These are phyloP conservation scores for Globicephala melas DNA, from an alignment of 2,113 vertebrate species.

Conservation along the genomic window DNA sequence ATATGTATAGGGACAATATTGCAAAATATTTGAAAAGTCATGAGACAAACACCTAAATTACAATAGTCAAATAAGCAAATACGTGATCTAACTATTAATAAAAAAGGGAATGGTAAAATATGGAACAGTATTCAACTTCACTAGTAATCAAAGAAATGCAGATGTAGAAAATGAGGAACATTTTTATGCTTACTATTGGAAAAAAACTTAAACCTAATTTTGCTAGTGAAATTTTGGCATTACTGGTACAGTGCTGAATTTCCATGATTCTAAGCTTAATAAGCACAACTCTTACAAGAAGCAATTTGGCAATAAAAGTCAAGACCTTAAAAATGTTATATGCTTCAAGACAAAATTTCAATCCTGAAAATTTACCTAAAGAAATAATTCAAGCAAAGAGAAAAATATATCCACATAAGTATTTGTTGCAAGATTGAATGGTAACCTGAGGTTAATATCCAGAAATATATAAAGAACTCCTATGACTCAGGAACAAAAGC, in stretches of 20 bases:
- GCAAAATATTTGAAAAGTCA: neutral
- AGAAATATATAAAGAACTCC: neutral
- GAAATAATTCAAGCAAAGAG: neutral
- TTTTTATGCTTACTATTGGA: neutral
- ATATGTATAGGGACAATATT: neutral
- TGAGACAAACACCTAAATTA: neutral
- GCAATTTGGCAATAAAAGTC: neutral
- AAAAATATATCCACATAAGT: neutral
- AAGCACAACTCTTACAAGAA: neutral
- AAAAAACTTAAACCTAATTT: slow-evolving; percentile 20
- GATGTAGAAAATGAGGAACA: neutral
- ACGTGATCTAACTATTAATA: neutral
- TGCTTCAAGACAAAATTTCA: neutral
- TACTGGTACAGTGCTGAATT: neutral
- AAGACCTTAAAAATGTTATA: slow-evolving; percentile 25
- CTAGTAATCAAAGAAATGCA: neutral
- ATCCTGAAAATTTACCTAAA: neutral
- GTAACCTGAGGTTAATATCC: neutral
- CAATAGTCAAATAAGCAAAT: neutral
- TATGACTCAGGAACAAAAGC: neutral
- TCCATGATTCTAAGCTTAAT: neutral
- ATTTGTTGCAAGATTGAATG: neutral
- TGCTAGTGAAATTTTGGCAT: neutral
- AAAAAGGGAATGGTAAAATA: neutral
- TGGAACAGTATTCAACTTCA: neutral